Evolutionary conservation across 2,797 vertebrate species (phyloP), one percentile per base, ranked within the genome.

Genomic region (Cyclura pinguis): DNA sequence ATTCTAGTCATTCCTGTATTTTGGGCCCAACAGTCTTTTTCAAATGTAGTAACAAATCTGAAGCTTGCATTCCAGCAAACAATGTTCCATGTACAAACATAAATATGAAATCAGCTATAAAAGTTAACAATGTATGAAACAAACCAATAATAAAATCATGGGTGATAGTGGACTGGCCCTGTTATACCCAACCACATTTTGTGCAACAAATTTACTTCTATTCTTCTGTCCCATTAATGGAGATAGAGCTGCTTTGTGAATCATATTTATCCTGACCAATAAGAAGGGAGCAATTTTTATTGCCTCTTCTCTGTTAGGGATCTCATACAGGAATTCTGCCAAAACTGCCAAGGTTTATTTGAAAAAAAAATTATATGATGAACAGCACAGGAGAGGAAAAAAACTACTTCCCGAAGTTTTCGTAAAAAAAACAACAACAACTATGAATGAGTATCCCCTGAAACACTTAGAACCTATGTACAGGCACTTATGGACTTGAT

Each of bases 141-240:
- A 77, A 76, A n/a, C 55, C 27, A 76, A 84, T 74, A 88, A 57
- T 73, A 42, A 82, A 42, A 89, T 76, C 27, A 89, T 77, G 57
- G 27, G 74, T 84, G 24, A 24, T 24, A 16, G 50, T 16, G 67
- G n/a, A 14, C 24, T 64, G 18, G 57, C 29, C 16, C 42, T 52
- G 32, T 64, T 32, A 83, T 50, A 35, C 13, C 72, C 77, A 76
- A 89, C 52, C 81, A 77, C 81, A 84, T 84, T 67, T 84, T 64
- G 29, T 24, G 5, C 38, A 64, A 77, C 38, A 64, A 52, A 64
- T 84, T 67, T 89, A 89, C n/a, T 89, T 84, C 32, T 84, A 64
- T 35, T 13, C 50, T 88, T 82, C 22, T 59, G 67, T 69, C 29
- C 29, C 67, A 32, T 69, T 29, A 29, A 4, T 69, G 2, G 9